Percentiles rank a stretch among this genome's conserved stretches.
These are phyloP conservation scores for Gulo gulo DNA, from an alignment of 2,113 vertebrate species.

Conservation along the genomic window DNA sequence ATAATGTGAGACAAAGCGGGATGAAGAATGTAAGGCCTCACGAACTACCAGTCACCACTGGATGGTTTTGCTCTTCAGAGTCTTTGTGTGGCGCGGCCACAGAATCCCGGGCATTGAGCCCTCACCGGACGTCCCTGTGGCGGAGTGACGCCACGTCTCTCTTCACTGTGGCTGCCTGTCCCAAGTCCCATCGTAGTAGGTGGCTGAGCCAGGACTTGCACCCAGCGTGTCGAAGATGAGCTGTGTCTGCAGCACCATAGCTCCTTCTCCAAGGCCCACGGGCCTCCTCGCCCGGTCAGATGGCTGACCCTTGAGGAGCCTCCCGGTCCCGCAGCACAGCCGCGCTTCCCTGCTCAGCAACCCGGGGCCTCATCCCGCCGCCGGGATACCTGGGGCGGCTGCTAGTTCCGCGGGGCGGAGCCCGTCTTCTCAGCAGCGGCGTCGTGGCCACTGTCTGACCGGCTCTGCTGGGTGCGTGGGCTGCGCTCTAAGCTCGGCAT, in stretches of 20 bases:
- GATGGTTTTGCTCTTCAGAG: background rate
- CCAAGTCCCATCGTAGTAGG: background rate
- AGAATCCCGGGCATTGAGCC: background rate
- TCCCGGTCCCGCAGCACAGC: background rate
- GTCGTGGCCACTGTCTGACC: background rate
- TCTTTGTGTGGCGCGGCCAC: background rate
- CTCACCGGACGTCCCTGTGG: background rate
- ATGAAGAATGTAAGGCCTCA: background rate
- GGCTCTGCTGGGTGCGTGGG: background rate
- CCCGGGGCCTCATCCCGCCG: background rate
- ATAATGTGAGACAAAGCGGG: background rate
- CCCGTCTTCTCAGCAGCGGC: background rate
- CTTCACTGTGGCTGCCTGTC: background rate
- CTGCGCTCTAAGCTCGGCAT: background rate
- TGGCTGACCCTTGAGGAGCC: background rate
- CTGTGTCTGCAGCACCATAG: background rate
- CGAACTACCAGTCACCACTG: background rate
- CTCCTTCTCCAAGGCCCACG: background rate
- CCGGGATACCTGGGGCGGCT: too few species aligned
- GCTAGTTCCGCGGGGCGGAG: rapidly evolving
- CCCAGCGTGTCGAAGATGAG: background rate
- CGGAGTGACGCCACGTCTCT: background rate
- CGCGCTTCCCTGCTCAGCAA: too few species aligned
- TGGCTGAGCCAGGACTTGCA: background rate
- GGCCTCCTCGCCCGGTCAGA: background rate